Evolutionary conservation across 2,888 invertebrate genomes (phyloP), one percentile per base, ranked within the genome.

Genomic region (Euplexia lucipara): DNA sequence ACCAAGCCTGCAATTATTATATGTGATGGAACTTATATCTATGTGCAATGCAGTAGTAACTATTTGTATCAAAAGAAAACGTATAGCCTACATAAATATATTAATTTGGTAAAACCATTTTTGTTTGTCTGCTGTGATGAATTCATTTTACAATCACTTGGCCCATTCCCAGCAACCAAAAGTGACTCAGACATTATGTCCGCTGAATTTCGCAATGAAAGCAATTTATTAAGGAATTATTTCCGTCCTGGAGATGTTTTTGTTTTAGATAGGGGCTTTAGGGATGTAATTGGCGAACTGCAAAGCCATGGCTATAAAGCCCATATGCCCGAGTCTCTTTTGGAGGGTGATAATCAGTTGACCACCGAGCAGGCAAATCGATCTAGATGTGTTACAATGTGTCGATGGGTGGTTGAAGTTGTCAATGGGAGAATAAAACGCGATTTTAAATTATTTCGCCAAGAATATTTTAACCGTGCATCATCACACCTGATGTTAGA

Each of bases 1-100:
- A 42, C 49, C 34, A 59, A 52, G 35, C 59, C 59, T 26, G 59
- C 42, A 6, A 59, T 59, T 42, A 44, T 44, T 16, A 51, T 59
- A 5, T 60, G 60, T 60, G 60, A 37, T 37, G 37, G 37, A n/a
- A 37, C 37, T 37, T 37, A 37, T 37, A 7, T 37, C 37, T 37
- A 37, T 14, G 37, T 37, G 37, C 37, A 37, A 37, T n/a, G 37
- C 7, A 37, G 37, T 37, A 37, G 37, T 37, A 37, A 37, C n/a
- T 37, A 37, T 37, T 37, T 14, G 14, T 37, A 37, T n/a, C n/a
- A n/a, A n/a, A n/a, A n/a, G n/a, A n/a, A n/a, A n/a, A n/a, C n/a
- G n/a, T n/a, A n/a, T n/a, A n/a, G n/a, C n/a, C n/a, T n/a, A n/a
- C n/a, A n/a, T n/a, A n/a, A n/a, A n/a, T n/a, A n/a, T 37, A 5